Base-by-base conservation (phyloP, 1,140 invertebrate genomes). In the Goniozus legneri region DNA sequence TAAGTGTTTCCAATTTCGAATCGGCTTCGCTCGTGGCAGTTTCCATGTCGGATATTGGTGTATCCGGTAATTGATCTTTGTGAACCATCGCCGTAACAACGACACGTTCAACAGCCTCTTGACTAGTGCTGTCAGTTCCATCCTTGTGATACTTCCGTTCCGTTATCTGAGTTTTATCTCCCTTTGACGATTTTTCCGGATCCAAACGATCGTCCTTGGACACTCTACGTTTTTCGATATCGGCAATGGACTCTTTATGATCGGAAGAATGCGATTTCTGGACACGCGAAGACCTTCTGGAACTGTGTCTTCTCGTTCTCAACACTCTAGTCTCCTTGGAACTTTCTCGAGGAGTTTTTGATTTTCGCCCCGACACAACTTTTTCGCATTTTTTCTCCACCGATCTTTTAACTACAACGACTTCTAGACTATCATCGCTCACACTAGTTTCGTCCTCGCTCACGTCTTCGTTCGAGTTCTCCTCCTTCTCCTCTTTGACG, bases 351-450 rank as follows among this genome's bases (percentile, higher is more conserved):
- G 65, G 55, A 0, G 64, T 65, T 31, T 64, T 73, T 0, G 58
- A 62, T 41, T 54, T 72, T 36, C 50, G 56, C 1, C 62, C 72
- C 0, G 68, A 65, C 3, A 71, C 51, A 0, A 73, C 50, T 22
- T 73, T 73, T 22, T 73, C 67, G 0, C 63, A 68, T 22, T 62
- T 66, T 39, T 67, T 72, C 37, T 61, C 73, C 37, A 75, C 67
- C 13, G 71, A 42, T 0, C 64, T 74, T 40, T 57, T 67, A 15
- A 55, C 65, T 6, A 71, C 69, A 0, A 75, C 60, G 0, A 75
- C 57, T 43, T 76, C 74, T 3, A 76, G 50, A 44, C 73, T 76
- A 24, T 76, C 74, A 14, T 75, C 74, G 42, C 71, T 75, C 2
- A 73, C 55, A 36, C 56, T 67, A 31, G 37, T 47, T 45, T 47